phyloP scores from a whole-genome alignment of 2,888 invertebrate genomes.

The Heliconius cydno region DNA sequence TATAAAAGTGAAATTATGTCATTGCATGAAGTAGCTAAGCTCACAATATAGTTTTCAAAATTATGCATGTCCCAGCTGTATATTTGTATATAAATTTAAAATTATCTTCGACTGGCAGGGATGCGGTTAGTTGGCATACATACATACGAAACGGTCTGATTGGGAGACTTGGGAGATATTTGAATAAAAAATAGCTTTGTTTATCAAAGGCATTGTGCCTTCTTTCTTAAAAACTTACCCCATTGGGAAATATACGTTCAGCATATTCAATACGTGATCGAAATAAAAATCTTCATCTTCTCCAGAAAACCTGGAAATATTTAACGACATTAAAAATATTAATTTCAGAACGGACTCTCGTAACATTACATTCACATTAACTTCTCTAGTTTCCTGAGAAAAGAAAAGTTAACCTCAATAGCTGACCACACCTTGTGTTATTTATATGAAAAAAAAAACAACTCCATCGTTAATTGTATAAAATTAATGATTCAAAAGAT shows the following conservation, averaged over 20 bases:
- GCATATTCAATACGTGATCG: background rate
- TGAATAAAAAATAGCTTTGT: no score
- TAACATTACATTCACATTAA: background rate
- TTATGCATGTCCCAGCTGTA: background rate
- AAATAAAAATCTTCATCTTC: no score
- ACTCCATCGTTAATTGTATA: no score
- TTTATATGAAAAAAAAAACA: background rate
- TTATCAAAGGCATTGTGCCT: no score
- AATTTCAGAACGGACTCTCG: background rate
- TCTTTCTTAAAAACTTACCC: background rate
- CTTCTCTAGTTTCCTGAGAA: background rate
- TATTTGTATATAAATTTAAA: background rate
- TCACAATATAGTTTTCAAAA: background rate
- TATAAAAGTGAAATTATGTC: slow-evolving; percentile 6
- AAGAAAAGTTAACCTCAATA: background rate
- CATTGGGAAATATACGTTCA: background rate
- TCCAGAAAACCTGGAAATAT: background rate
- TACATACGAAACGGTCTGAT: background rate
- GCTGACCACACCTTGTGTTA: background rate
- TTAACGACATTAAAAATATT: background rate
- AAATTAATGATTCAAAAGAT: no score
- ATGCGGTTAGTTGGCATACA: background rate
- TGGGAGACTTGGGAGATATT: background rate
- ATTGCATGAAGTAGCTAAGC: background rate
- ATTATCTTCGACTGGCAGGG: background rate